These are phyloP conservation scores for Saguinus imperator DNA, from an alignment of 2,113 vertebrate species.

Conservation along the genomic window DNA sequence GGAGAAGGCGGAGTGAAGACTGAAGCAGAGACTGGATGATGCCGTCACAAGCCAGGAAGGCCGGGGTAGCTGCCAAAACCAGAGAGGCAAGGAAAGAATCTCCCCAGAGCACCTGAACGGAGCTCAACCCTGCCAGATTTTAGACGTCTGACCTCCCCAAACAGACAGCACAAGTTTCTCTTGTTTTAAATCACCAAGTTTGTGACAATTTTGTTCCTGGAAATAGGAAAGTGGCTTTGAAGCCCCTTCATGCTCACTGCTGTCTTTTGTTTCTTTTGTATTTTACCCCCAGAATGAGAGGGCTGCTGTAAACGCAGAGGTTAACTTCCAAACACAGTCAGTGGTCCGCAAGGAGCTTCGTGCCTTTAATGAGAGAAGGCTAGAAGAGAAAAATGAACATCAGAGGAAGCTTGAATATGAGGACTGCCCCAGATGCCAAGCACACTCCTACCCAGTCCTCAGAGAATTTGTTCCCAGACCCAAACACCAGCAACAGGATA, in stretches of 20 bases:
- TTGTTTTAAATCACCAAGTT: neutral
- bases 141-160: neutral
- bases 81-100: neutral
- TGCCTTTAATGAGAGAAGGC: neutral
- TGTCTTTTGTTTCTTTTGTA: neutral
- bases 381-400: neutral
- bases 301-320: neutral
- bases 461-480: neutral
- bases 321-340: neutral
- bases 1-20: rapidly evolving
- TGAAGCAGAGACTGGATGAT: too few species aligned
- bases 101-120: neutral
- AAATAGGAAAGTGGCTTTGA: neutral
- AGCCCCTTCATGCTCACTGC: neutral
- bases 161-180: neutral
- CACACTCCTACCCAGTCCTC: neutral
- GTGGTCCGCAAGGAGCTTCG: neutral
- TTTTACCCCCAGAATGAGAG: neutral
- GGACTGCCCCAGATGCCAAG: neutral
- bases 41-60: neutral
- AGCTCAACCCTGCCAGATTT: neutral
- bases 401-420: neutral
- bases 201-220: neutral
- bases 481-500: neutral
- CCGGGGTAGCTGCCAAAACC: rapidly evolving